Base-by-base conservation (phyloP, 2,113 vertebrate genomes). In the Lathamus discolor region DNA sequence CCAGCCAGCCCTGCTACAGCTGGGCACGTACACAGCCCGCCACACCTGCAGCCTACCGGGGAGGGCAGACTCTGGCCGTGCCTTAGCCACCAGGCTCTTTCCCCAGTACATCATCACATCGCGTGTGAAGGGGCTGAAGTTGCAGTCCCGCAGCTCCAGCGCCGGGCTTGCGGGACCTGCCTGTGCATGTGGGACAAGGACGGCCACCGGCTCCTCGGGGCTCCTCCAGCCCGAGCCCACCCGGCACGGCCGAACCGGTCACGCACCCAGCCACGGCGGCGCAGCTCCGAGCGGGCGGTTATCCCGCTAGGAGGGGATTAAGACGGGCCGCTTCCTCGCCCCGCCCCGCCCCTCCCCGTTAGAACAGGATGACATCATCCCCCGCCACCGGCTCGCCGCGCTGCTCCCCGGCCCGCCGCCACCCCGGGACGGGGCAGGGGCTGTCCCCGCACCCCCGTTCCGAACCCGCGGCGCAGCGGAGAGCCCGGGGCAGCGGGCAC, bases 11-110 rank as follows among this genome's bases (percentile, higher is more conserved):
- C 1, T 1, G 14, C 4, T 1, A 13, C 7, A 16, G 77, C 78
- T 3, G 17, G 17, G 59, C 48, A 0, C 2, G 55, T 4, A 6
- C 61, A 2, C 20, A 4, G 79, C n/a, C 51, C 0, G 48, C 15
- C 0, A 2, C 90, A 37, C n/a, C 82, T 6, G 70, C 94, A 10
- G 62, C 19, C 55, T 8, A 23, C 10, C 3, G 37, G n/a, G 3
- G 46, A 13, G 13, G 20, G 1, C 6, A 16, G n/a, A 51, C 54
- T n/a, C 17, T 15, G 4, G 8, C 16, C 31, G n/a, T 4, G 43
- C 14, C 28, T 14, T 8, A 3, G 8, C 31, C 0, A 0, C 0
- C 10, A 39, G 0, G 15, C 7, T 23, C 52, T 7, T 8, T 31
- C 43, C 41, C 39, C 48, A 3, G 0, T 2, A 3, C 57, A 35